Conservation (phyloP, 2,888 invertebrate genomes). For the Dasypogon diadema region DNA sequence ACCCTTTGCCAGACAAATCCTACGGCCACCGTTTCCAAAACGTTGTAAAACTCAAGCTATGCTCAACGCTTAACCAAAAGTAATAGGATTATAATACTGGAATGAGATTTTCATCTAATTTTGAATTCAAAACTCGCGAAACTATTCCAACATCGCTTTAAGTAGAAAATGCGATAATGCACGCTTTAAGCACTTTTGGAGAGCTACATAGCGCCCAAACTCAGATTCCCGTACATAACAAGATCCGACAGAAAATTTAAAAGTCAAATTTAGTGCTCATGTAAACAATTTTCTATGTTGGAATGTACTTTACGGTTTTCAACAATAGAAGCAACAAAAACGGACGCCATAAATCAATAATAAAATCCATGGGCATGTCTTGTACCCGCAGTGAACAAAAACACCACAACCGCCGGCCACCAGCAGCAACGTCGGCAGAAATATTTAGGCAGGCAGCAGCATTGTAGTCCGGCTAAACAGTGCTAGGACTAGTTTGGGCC, state of each 20-base stretch:
- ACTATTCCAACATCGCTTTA: neutral
- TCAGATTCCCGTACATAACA: conserved; percentile 12
- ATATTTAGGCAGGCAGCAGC: conserved; percentile 41
- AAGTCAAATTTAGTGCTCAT: conserved; percentile 53
- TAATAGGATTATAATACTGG: neutral
- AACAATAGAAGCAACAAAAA: conserved; percentile 53
- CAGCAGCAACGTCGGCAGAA: conserved; percentile 7
- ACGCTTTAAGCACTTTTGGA: neutral
- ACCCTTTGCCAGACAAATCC: no score
- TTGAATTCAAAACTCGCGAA: neutral
- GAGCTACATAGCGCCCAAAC: neutral
- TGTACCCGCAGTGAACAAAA: conserved; percentile 42
- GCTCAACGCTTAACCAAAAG: no score
- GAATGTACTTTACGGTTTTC: conserved; percentile 49
- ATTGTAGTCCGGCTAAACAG: conserved; percentile 6
- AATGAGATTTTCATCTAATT: neutral
- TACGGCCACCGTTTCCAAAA: no score
- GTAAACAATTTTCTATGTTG: conserved; percentile 52
- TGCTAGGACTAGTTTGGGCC: conserved; percentile 10
- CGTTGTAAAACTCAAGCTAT: no score
- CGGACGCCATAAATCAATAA: conserved; percentile 57
- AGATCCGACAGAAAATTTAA: conserved; percentile 51
- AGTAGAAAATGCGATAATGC: neutral
- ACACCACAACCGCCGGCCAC: conserved; percentile 25
- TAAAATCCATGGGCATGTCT: conserved; percentile 55